Base-by-base conservation (phyloP, 2,888 invertebrate species). In the Meliscaeva auricollis region DNA sequence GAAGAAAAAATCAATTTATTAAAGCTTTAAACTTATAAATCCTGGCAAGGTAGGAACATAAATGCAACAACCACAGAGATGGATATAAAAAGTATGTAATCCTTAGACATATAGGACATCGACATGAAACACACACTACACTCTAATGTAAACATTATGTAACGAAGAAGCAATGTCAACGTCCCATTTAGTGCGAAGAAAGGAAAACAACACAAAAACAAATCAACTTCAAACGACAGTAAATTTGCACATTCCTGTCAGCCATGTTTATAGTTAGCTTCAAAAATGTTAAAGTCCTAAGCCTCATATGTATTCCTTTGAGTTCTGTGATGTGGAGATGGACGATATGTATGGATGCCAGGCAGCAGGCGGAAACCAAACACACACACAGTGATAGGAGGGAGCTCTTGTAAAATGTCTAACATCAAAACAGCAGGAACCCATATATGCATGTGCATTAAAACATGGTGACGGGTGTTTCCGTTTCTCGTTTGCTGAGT, bases 401-500 rank as follows among this genome's bases (percentile, higher is more conserved):
- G 38, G 9, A 70, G 46, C 46, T 56, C 54, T 56, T 70, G 70
- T 64, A 38, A 78, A 64, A 56, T 72, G 64, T 72, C 72, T 72
- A 78, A 78, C 64, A 78, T 78, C 70, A 62, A 62, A 78, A 70
- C 70, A 72, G 46, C 22, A 17, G 35, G 35, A 26, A 38, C 46
- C 26, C 20, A 26, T 26, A 26, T 26, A 64, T 72, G 46, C 22
- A 52, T 64, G 64, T 79, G 79, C 79, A 72, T 13, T 72, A 56
- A 38, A 66, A 73, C 79, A 72, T 79, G 64, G 50, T 58, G 79
- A 79, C 73, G 72, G 64, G 73, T 79, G 58, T 73, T 73, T 79
- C 79, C 58, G 56, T 79, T 79, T 73, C 79, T 73, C 78, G 62
- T 72, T 78, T 78, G 62, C 44, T 54, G 78, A 48, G 35, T 62